Conservation (phyloP, 2,113 vertebrate species). For the Hypocryptadius cinnamomeus region DNA sequence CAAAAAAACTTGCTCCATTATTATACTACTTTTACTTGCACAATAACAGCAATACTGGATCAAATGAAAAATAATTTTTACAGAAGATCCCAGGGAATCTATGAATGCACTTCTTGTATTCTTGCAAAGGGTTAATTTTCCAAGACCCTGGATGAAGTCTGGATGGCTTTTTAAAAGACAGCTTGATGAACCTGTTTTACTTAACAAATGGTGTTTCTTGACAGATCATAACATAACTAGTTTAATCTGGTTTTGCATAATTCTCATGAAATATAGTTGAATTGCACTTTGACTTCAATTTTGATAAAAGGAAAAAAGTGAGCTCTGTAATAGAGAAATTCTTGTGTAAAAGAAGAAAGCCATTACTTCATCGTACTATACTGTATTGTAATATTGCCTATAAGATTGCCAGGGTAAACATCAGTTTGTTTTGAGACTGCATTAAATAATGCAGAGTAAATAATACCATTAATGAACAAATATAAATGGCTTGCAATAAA, state of each 20-base stretch:
- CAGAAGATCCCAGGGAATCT: not conserved
- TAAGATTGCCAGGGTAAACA: not conserved
- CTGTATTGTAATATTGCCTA: not conserved
- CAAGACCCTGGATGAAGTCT: not conserved
- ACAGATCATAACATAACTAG: not conserved
- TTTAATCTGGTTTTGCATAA: not conserved
- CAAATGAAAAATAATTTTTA: not conserved
- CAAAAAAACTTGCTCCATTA: not conserved
- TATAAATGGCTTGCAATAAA: not conserved
- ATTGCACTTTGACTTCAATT: not conserved
- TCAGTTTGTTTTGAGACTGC: not conserved
- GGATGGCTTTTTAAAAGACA: not conserved
- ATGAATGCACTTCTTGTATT: not conserved
- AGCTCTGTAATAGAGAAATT: not conserved
- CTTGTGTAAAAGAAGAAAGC: not conserved
- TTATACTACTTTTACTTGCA: not conserved
- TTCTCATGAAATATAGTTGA: not conserved
- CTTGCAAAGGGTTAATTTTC: not conserved
- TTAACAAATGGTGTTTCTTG: not conserved
- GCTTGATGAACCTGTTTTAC: not conserved
- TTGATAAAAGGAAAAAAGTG: not conserved
- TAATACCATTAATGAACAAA: not conserved
- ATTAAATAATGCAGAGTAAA: not conserved
- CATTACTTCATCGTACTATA: not conserved
- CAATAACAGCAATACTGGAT: not conserved